These are phyloP conservation scores for Aproaerema taeniolella DNA, from an alignment of 2,888 invertebrate genomes.

Conservation along the genomic window DNA sequence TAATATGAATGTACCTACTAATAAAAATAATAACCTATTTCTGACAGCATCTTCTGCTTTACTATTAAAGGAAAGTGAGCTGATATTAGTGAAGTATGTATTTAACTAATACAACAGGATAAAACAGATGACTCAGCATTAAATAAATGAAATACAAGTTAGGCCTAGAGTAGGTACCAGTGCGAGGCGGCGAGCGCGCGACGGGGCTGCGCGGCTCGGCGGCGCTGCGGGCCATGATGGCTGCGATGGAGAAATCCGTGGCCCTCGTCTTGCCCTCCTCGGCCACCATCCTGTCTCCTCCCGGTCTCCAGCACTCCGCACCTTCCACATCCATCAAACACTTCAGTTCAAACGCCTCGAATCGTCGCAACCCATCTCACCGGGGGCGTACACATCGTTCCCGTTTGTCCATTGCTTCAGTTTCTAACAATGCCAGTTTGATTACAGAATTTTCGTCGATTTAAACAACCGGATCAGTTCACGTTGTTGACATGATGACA, in stretches of 20 bases:
- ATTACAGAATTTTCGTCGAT: not conserved
- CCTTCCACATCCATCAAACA: slow-evolving; percentile 72
- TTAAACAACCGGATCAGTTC: slow-evolving; percentile 9
- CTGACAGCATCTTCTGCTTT: too few relatives aligned
- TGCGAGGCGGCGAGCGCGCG: slow-evolving; percentile 61
- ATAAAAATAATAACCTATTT: too few relatives aligned
- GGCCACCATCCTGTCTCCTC: slow-evolving; percentile 66
- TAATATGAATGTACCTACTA: too few relatives aligned
- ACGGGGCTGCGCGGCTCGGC: slow-evolving; percentile 64
- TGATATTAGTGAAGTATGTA: too few relatives aligned
- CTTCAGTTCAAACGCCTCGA: slow-evolving; percentile 33
- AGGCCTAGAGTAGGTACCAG: slow-evolving; percentile 57
- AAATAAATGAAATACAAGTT: too few relatives aligned
- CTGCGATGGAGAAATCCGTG: slow-evolving; percentile 97
- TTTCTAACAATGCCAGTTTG: not conserved
- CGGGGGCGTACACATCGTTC: slow-evolving; percentile 51
- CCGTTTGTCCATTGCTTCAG: slow-evolving; percentile 15
- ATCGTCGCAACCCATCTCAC: slow-evolving; percentile 46
- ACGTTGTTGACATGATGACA: slow-evolving; percentile 25
- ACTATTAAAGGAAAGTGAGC: too few relatives aligned
- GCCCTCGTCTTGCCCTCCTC: slow-evolving; percentile 78
- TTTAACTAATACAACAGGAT: not conserved
- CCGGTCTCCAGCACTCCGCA: slow-evolving; percentile 60
- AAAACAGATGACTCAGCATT: not conserved
- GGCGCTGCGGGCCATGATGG: slow-evolving; percentile 89